Base-by-base conservation (phyloP, 2,113 vertebrate genomes). In the Psilopsiagon aymara region DNA sequence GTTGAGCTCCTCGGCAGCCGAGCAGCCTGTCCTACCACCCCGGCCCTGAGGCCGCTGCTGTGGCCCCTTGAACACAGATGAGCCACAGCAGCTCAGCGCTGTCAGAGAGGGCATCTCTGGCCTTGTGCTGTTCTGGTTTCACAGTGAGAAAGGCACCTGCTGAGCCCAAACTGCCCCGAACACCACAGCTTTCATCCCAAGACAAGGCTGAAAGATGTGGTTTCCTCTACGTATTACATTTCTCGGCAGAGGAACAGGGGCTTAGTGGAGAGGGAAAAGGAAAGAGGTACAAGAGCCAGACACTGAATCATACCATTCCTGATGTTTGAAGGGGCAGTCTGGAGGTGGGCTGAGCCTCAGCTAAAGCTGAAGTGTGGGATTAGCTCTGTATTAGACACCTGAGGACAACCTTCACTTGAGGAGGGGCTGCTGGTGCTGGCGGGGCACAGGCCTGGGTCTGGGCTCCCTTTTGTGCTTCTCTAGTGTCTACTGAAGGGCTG, bases 31-130 rank as follows among this genome's bases (percentile, higher is more conserved):
- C 63, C 63, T 77, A 37, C 29, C 29, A 46, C 15, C 10, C 33
- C 0, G 0, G 41, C 20, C 55, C 64, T 60, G 39, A 46, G 57
- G 8, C 28, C 10, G 3, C 41, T 63, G 9, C 28, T 67, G 20
- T 0, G 0, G 27, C 27, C 9, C 23, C 81, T 78, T 3, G 5
- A 19, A 81, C 23, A 49, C 3, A 3, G 21, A 46, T 0, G 8
- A 82, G 53, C 21, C n/a, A 67, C 29, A 20, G 75, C 57, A 79
- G 39, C 62, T 82, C 0, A 1, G 31, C n/a, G 53, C 3, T 55
- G 67, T 75, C 69, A 71, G 67, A 2, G 7, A 64, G 17, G 33
- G 33, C 17, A 20, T 51, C 39, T 88, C 52, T 60, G 20, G 43
- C 68, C 76, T 77, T 0, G 0, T 27, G 17, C 33, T 76, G 39